These are phyloP conservation scores for Latrodectus elegans DNA, from an alignment of 2,888 invertebrate species.

Conservation along the genomic window DNA sequence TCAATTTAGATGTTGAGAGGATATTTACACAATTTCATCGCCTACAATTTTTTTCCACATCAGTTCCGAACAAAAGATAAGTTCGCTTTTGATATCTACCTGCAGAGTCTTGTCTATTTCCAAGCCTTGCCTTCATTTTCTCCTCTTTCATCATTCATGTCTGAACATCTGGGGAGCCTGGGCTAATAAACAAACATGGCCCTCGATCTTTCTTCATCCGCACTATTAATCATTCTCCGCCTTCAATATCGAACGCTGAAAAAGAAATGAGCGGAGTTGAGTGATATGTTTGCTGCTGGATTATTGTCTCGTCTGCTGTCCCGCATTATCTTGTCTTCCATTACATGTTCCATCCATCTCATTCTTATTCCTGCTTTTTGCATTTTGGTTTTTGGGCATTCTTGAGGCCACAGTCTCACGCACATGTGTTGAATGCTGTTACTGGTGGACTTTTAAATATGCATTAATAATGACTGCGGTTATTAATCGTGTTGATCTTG, in stretches of 20 bases:
- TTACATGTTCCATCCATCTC: not conserved
- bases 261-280: constrained; percentile 32
- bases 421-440: too few species aligned
- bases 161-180: constrained; percentile 45
- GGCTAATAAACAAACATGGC: constrained; percentile 41
- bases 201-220: constrained; percentile 8
- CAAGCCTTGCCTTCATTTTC: not conserved
- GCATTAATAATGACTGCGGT: too few species aligned
- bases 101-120: not conserved
- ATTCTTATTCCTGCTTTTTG: not conserved
- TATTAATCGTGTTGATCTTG: too few species aligned
- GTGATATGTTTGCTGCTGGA: constrained; percentile 39
- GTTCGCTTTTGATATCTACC: too few species aligned
- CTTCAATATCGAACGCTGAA: constrained; percentile 35
- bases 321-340: not conserved
- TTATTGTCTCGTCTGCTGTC: constrained; percentile 33
- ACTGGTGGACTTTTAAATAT: too few species aligned
- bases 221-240: constrained; percentile 54
- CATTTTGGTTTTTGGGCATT: not conserved
- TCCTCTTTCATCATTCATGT: not conserved
- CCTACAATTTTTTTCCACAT: not conserved
- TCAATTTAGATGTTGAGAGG: too few species aligned
- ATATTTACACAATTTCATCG: too few species aligned
- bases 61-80: not conserved
- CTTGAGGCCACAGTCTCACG: too few species aligned